phyloP scores from a whole-genome alignment of 1,140 invertebrate species.

The Odontomachus brunneus region DNA sequence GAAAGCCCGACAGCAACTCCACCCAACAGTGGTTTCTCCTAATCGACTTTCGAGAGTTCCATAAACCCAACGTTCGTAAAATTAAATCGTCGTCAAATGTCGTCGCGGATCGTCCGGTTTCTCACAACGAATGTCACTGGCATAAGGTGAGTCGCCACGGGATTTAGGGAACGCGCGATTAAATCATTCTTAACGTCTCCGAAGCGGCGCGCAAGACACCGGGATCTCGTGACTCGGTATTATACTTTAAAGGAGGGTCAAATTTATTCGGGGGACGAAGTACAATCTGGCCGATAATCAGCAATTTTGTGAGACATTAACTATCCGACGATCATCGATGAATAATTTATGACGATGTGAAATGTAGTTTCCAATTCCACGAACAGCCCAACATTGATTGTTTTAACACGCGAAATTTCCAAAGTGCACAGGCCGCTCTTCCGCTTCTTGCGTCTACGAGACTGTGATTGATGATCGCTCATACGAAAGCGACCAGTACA shows the following conservation, averaged over 20 bases:
- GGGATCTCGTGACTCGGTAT: background rate
- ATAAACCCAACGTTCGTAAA: slow-evolving; percentile 71
- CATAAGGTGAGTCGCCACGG: slow-evolving; percentile 15
- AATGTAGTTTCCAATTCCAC: background rate
- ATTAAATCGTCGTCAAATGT: slow-evolving; percentile 72
- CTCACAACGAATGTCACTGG: slow-evolving; percentile 12
- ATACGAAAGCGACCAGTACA: slow-evolving; percentile 29
- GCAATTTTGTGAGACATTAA: background rate
- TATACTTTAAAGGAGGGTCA: slow-evolving; percentile 16
- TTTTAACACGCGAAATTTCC: slow-evolving; percentile 4
- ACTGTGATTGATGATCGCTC: slow-evolving; percentile 33
- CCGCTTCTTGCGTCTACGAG: slow-evolving; percentile 11
- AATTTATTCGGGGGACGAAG: background rate
- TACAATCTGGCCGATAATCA: slow-evolving; percentile 19
- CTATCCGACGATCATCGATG: background rate
- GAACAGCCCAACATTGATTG: slow-evolving; percentile 18
- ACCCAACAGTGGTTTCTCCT: slow-evolving; percentile 59
- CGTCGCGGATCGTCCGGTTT: slow-evolving; percentile 43
- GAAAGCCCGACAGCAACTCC: slow-evolving; percentile 60
- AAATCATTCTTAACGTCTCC: slow-evolving; percentile 43
- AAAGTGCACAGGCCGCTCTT: background rate
- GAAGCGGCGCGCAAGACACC: too few relatives aligned
- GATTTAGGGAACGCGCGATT: slow-evolving; percentile 49
- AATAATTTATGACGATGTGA: slow-evolving; percentile 47
- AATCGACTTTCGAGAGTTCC: slow-evolving; percentile 69